Percentiles rank a stretch among this genome's conserved stretches.
Conservation (phyloP, 2,888 invertebrate species). For the Zaprionus bogoriensis region DNA sequence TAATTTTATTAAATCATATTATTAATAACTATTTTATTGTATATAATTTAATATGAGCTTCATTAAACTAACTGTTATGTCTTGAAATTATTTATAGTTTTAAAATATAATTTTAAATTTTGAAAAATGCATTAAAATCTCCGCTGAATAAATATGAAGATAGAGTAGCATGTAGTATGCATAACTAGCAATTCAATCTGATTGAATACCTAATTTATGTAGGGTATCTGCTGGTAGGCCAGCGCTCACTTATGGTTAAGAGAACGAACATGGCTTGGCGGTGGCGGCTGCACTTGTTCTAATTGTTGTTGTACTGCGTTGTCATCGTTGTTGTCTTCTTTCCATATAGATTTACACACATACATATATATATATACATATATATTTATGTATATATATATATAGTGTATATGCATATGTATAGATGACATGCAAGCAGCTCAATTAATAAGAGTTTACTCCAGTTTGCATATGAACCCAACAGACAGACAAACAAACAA, state of each 20-base stretch:
- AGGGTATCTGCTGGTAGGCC: constrained; percentile 4
- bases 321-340: constrained; percentile 32
- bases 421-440: constrained; percentile 19
- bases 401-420: constrained; percentile 4
- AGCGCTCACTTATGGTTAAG: constrained; percentile 1
- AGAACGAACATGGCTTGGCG: constrained; percentile 10
- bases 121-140: too few relatives aligned
- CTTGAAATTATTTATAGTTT: too few relatives aligned
- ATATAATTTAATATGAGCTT: too few relatives aligned
- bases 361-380: background rate
- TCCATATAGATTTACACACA: background rate
- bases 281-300: constrained; percentile 27
- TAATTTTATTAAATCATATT: too few relatives aligned
- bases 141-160: background rate
- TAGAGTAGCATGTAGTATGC: too few relatives aligned
- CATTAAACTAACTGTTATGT: too few relatives aligned
- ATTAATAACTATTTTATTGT: too few relatives aligned
- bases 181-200: too few relatives aligned
- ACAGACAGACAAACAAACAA: too few relatives aligned
- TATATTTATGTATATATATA: background rate
- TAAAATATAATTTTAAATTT: too few relatives aligned
- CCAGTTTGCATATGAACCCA: constrained; percentile 60
- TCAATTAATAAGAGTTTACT: constrained; percentile 70
- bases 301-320: constrained; percentile 20
- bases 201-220: too few relatives aligned